Conservation (phyloP, 1,140 invertebrate genomes). For the Metopolophium dirhodum region DNA sequence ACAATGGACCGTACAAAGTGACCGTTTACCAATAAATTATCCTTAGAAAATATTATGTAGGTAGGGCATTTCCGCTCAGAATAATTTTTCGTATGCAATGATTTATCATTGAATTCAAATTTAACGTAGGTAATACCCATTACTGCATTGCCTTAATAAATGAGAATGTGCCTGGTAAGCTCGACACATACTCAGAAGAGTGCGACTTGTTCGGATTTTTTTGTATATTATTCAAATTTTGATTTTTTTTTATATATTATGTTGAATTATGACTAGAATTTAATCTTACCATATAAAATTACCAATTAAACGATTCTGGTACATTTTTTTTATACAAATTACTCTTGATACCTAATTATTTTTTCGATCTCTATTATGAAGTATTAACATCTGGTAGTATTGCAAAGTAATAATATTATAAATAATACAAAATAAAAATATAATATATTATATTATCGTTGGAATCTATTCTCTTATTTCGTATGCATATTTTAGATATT, state of each 20-base stretch:
- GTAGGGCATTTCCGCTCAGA: not conserved
- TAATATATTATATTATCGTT: not conserved
- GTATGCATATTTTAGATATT: not conserved
- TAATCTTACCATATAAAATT: not conserved
- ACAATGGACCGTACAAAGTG: no score
- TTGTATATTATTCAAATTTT: not conserved
- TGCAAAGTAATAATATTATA: not conserved
- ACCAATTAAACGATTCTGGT: no score
- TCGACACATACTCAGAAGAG: not conserved
- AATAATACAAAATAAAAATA: not conserved
- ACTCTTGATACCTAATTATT: not conserved
- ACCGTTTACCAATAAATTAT: no score
- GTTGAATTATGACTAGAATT: not conserved
- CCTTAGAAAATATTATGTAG: not conserved
- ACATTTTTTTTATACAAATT: not conserved
- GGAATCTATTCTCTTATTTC: not conserved
- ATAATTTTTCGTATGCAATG: not conserved
- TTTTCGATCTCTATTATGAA: not conserved
- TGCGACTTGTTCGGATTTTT: not conserved
- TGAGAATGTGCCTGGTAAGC: not conserved
- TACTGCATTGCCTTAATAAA: not conserved
- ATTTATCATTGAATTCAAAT: not conserved
- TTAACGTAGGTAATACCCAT: not conserved
- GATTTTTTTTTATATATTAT: not conserved
- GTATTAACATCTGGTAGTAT: no score